Base-by-base conservation (phyloP, 2,888 invertebrate species). In the Phorcus lineatus region DNA sequence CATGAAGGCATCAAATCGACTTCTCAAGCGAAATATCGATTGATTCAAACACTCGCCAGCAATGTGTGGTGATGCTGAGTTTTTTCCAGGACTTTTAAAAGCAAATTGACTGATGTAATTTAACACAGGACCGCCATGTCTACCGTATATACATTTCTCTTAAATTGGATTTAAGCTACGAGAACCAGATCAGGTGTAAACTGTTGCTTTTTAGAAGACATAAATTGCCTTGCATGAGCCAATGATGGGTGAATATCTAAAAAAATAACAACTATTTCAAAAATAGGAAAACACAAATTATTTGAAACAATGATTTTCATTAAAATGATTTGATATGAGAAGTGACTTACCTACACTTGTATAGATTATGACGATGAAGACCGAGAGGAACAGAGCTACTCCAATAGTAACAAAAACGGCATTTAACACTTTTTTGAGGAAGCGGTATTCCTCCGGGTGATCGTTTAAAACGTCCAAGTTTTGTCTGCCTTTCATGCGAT, bases 361-460 rank as follows among this genome's bases (percentile, higher is more conserved):
- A 82, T 91, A 91, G 52, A 91, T 86, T 78, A 91, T 89, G 77
- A 91, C 91, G 62, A 89, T 86, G 75, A 91, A 83, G 70, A 91
- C 91, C 6, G 90, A 87, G 17, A 91, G 80, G 19, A 91, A 86
- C 52, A 91, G 86, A 24, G 88, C 86, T 62, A 90, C 86, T 36
- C 91, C 91, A 11, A 91, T 88, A 7, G 89, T 88, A 28, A 91
- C 81, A 82, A 91, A 91, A n/a, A 88, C 83, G 74, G 91, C 89
- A 85, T 91, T 91, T 16, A 91, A 84, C 76, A 91, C 87, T 80
- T 88, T 86, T 82, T 91, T 92, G 66, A 92, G 83, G 22, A 89
- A 81, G 17, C 82, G 79, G 81, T 90, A 87, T 28, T 89, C 87
- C 80, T 86, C 86, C 0, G 88, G 88, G 52, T 88, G 88, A 24